These are phyloP conservation scores for Leuciscus waleckii DNA, from an alignment of 2,797 vertebrate species.

Conservation along the genomic window DNA sequence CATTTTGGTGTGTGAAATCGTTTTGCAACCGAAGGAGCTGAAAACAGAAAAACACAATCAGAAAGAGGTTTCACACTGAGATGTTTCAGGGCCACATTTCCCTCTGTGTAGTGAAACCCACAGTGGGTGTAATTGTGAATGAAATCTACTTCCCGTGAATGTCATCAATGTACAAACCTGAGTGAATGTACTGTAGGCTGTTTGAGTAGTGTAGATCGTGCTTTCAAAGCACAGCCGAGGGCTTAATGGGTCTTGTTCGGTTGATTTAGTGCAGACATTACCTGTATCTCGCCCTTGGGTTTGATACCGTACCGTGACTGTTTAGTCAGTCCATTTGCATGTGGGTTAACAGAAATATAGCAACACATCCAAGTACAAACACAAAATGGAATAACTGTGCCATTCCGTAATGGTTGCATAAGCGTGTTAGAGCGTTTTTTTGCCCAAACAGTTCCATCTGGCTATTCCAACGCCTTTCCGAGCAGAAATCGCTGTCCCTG, in stretches of 20 bases:
- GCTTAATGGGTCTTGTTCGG: constrained; percentile 31
- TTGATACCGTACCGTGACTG: constrained; percentile 4
- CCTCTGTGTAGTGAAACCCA: constrained; percentile 5
- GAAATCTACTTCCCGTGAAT: constrained; percentile 18
- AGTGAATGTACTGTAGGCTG: neutral
- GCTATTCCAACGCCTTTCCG: constrained; percentile 17
- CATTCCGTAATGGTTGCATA: constrained; percentile 36
- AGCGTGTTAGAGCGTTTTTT: constrained; percentile 12
- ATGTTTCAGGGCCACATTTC: neutral
- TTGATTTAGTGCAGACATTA: constrained; percentile 49
- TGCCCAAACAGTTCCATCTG: constrained; percentile 45
- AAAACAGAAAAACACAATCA: constrained; percentile 6
- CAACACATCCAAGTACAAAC: constrained; percentile 31
- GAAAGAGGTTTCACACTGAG: neutral
- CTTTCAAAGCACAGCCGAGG: neutral
- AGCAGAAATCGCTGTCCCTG: constrained; percentile 6
- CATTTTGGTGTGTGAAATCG: neutral
- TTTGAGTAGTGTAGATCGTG: constrained; percentile 34
- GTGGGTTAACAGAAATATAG: constrained; percentile 30
- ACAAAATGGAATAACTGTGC: constrained; percentile 30
- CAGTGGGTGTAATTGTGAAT: neutral
- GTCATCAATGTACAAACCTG: neutral
- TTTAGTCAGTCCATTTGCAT: constrained; percentile 25
- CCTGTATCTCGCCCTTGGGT: constrained; percentile 36
- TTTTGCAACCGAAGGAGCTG: neutral